Base-by-base conservation (phyloP, 2,113 vertebrate species). In the Ibidorhyncha struthersii region DNA sequence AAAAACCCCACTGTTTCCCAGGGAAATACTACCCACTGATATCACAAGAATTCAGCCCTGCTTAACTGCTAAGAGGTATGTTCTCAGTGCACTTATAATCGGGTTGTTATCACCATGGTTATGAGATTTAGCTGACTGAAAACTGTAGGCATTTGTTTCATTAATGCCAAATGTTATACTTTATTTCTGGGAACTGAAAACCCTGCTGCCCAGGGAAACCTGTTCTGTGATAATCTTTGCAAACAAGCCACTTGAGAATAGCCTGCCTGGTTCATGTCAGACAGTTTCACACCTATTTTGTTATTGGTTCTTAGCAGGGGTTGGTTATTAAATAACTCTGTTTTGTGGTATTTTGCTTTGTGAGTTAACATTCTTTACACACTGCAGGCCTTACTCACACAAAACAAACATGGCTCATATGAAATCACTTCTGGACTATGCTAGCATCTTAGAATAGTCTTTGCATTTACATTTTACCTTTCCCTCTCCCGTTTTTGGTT, bases 41-140 rank as follows among this genome's bases (percentile, higher is more conserved):
- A 92, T 89, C 66, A 93, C 77, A 95, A 52, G 95, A 94, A 96
- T 82, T 87, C 93, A 94, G 85, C 58, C 86, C 58, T 80, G 65
- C 86, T 86, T n/a, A 71, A 96, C 86, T 89, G 90, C 94, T 91
- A 36, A 86, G 93, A 96, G 92, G 87, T 86, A 59, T 58, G 82
- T 96, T 92, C 86, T 89, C 90, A 55, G 76, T 77, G 78, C 38
- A 56, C 45, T 81, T 93, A 12, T 94, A 96, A 97, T 96, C 58
- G 5, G 84, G 69, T 96, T 43, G 15, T 96, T 93, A 96, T 96
- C 86, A 90, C 90, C 89, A 93, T 85, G 82, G 82, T 90, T 97
- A 95, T 97, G 92, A 97, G 90, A 96, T 82, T 91, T 93, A 96
- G 92, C 82, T 94, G 88, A 77, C 58, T 92, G 74, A 90, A 94